Percentiles rank a stretch among this genome's conserved stretches.
Conservation (phyloP, 2,888 invertebrate genomes). For the Caenorhabditis sp. region DNA sequence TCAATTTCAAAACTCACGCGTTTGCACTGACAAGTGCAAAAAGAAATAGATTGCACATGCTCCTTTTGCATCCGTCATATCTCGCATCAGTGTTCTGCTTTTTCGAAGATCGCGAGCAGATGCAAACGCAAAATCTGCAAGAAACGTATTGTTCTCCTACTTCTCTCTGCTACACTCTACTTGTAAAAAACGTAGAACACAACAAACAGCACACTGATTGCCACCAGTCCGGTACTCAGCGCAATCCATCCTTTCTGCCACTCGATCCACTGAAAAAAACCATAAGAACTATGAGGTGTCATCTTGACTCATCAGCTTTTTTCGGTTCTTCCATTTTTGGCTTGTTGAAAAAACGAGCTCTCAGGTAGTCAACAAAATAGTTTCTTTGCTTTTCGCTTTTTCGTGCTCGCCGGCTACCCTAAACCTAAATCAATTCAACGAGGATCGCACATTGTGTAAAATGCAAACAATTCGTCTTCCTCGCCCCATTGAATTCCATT, state of each 20-base stretch:
- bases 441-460: conserved; percentile 58
- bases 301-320: neutral
- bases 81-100: conserved; percentile 74
- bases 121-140: conserved; percentile 75
- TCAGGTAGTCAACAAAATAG: conserved; percentile 47
- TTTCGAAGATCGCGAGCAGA: conserved; percentile 69
- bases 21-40: conserved; percentile 76
- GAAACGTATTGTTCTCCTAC: conserved; percentile 14
- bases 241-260: conserved; percentile 80
- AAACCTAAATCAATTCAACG: conserved; percentile 52
- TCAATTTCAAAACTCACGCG: conserved; percentile 76
- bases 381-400: conserved; percentile 63
- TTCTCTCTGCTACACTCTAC: conserved; percentile 22
- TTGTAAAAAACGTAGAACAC: conserved; percentile 79
- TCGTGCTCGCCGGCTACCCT: conserved; percentile 61
- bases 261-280: conserved; percentile 79
- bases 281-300: neutral
- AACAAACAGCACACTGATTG: conserved; percentile 77
- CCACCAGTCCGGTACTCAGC: conserved; percentile 71
- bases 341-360: conserved; percentile 55
- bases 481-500: conserved; percentile 4
- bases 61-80: conserved; percentile 79
- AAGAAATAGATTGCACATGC: conserved; percentile 75
- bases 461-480: conserved; percentile 48
- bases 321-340: conserved; percentile 15